Base-by-base conservation (phyloP, 2,888 invertebrate species). In the Patella depressa region DNA sequence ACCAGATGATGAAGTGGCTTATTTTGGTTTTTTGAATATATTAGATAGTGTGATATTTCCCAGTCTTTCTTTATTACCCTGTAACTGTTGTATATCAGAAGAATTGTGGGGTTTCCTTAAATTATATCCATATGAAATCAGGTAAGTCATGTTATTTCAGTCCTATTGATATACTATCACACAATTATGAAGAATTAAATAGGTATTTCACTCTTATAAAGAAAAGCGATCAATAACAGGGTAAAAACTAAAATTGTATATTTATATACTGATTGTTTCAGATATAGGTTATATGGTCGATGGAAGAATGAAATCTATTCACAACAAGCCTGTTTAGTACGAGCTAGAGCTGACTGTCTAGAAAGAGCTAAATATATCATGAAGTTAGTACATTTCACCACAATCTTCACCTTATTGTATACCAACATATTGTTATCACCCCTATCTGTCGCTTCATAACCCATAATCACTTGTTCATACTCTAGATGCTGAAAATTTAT, bases 31-130 rank as follows among this genome's bases (percentile, higher is more conserved):
- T 70, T 92, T 98, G 77, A 96, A 96, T 7, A 93, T 98, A 72
- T 92, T 98, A 78, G 98, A 99, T 90, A 95, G 96, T 71, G 95
- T 96, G 1, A 94, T 99, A 80, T 92, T 99, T 80, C 99, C 99
- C 0, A 94, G 97, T 0, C 93, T 99, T 34, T 96, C 97, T 0
- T 95, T 97, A 85, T 94, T 98, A 93, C 97, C 97, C 84, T 96
- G 96, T 86, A 99, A 99, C 92, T 98, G 98, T 90, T 97, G 97
- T 85, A 95, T 99, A 91, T 96, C 98, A 4, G 98, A 99, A 91
- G 98, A 99, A 92, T 94, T 99, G 80, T 99, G 99, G 96, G 95
- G 95, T 72, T 94, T 99, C 73, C 92, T 93, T 65, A 90, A 88
- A 80, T 81, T 88, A 15, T 90, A 92, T 80, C 91, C 92, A 2